Evolutionary conservation across 2,888 invertebrate genomes (phyloP), one percentile per base, ranked within the genome.

Genomic region (Bellardia pandia): DNA sequence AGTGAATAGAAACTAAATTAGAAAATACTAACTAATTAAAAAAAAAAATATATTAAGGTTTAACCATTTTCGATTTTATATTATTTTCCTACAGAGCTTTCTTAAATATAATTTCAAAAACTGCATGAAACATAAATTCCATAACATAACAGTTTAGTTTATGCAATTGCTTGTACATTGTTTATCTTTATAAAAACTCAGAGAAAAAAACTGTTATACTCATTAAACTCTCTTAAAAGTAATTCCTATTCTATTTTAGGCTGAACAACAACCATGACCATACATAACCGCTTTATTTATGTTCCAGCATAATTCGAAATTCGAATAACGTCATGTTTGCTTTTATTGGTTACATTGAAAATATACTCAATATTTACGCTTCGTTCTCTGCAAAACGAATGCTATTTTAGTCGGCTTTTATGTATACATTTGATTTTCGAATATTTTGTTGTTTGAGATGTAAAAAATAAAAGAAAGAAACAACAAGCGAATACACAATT

Each of bases 201-300:
- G 16, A 45, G 40, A 84, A 23, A 42, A 42, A 40, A 85, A 87
- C 81, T 87, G 87, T 85, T 81, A 87, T 87, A 87, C 48, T 2
- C 1, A 3, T 16, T 9, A 0, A 14, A 23, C 2, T 56, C 81
- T 74, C 81, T 78, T 81, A 69, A 74, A 23, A 7, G 6, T 0
- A 1, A 40, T 14, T 53, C 7, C 56, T 81, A 62, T 83, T 60
- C 0, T 51, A 11, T 64, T 6, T n/a, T 16, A 69, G 9, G 13
- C 58, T 77, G 40, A 33, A 7, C 6, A n/a, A 16, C 16, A 85
- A 85, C 87, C 87, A 85, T 87, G 87, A 87, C 87, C 87, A 87
- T 11, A 69, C 87, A 69, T 77, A 87, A 87, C 78, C n/a, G 79
- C 60, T 81, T 60, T 69, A 23, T 72, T 53, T 84, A n/a, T 51